These are phyloP conservation scores for Sphaerophoria rueppellii DNA, from an alignment of 2,888 invertebrate species.

Conservation along the genomic window DNA sequence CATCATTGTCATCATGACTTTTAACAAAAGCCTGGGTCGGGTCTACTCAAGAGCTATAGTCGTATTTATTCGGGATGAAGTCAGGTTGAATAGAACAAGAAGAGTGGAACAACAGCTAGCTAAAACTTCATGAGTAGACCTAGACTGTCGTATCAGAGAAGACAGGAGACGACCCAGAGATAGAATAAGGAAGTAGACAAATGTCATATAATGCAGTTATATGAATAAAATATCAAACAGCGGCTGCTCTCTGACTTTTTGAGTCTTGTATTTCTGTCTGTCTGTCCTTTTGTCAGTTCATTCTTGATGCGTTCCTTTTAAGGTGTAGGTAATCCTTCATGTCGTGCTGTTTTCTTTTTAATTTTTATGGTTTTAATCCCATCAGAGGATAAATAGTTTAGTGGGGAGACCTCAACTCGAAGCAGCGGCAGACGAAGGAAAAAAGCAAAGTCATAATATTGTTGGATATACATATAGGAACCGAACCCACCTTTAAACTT, in stretches of 20 bases:
- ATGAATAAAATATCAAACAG: slow-evolving; percentile 71
- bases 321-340: not conserved
- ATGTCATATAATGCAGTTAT: slow-evolving; percentile 71
- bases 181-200: slow-evolving; percentile 63
- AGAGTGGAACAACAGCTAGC: not conserved
- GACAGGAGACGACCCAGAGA: not conserved
- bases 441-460: too few relatives aligned
- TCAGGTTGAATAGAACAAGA: not conserved
- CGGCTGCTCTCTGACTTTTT: slow-evolving; percentile 65
- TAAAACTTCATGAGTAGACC: not conserved
- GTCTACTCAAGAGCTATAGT: not conserved
- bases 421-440: too few relatives aligned
- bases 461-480: too few relatives aligned
- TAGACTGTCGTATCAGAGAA: not conserved
- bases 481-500: too few relatives aligned
- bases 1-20: not conserved
- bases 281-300: not conserved
- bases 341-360: not conserved
- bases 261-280: slow-evolving; percentile 1
- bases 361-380: not conserved
- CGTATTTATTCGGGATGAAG: not conserved
- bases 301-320: not conserved
- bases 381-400: too few relatives aligned
- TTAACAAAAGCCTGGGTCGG: slow-evolving; percentile 29
- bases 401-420: too few relatives aligned